Base-by-base conservation (phyloP, 2,888 invertebrate species). In the Anaspis maculata region DNA sequence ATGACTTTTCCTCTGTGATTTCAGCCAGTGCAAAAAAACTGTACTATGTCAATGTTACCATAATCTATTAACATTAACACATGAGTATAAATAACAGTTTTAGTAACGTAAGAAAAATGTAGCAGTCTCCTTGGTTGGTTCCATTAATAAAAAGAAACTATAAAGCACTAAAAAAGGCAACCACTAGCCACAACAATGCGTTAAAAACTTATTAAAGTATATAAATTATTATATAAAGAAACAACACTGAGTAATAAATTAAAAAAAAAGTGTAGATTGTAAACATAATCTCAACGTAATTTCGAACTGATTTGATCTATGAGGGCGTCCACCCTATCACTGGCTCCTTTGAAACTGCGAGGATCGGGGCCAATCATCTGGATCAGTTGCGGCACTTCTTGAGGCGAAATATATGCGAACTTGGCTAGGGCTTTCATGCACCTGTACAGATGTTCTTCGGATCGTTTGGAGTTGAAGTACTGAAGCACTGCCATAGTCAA, bases 321-420 rank as follows among this genome's bases (percentile, higher is more conserved):
- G 48, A 88, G 73, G 51, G 80, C 79, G 66, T 91, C 90, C 39
- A 89, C 72, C 48, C 90, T 76, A 48, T 76, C 72, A 39, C 89
- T 89, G 37, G 76, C 75, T 23, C 90, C 90, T 56, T 80, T 76
- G 68, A 88, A 89, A 55, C 80, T 78, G 52, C 75, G 73, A 26
- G 91, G 88, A 64, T 83, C 80, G 6, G 91, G 91, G 13, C 91
- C 91, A 56, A 92, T 83, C 82, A 92, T 83, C 62, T 88, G 86
- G 44, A 91, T 79, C 40, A 92, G 74, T 62, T 87, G 87, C 22
- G 88, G 88, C 47, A 91, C 89, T 66, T 91, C 89, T 44, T 79
- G 78, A 5, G 74, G 69, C 23, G 87, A 85, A 56, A 89, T 82
- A 57, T 78, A 73, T 38, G 77, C 77, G 55, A 84, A 83, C 51